Evolutionary conservation across 2,888 invertebrate species (phyloP).

Genomic region (Hyposoter dolosus): DNA sequence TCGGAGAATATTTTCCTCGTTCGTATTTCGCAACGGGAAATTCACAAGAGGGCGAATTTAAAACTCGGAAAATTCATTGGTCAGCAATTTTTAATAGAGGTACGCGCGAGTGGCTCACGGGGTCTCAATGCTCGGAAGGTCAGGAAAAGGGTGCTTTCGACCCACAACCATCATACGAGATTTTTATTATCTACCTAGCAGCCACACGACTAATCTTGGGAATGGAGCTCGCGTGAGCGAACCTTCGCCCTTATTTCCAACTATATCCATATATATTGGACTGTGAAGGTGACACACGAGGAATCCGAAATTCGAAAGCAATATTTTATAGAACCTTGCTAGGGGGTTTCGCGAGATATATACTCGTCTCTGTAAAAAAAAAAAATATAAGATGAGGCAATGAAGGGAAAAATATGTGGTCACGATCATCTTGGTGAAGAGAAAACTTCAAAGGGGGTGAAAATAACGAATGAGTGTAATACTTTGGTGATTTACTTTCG

Average conservation of each 20-base stretch:
- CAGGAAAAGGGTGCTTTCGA: background rate
- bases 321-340: slow-evolving; percentile 22
- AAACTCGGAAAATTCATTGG: slow-evolving; percentile 65
- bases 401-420: slow-evolving; percentile 21
- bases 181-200: slow-evolving; percentile 63
- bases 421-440: slow-evolving; percentile 10
- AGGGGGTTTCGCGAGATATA: background rate
- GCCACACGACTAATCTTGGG: slow-evolving; percentile 42
- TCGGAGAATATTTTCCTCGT: background rate
- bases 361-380: background rate
- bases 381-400: slow-evolving; percentile 7
- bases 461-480: slow-evolving; percentile 40
- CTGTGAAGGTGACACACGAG: slow-evolving; percentile 5
- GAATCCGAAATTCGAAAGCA: slow-evolving; percentile 16
- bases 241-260: background rate
- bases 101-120: slow-evolving; percentile 23
- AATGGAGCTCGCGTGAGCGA: slow-evolving; percentile 32
- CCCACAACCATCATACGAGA: slow-evolving; percentile 29
- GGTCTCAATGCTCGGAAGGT: slow-evolving; percentile 2
- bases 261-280: background rate
- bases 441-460: slow-evolving; percentile 23
- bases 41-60: background rate
- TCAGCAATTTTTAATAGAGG: slow-evolving; percentile 70
- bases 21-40: background rate
- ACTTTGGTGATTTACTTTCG: background rate